phyloP scores from a whole-genome alignment of 2,113 vertebrate genomes.

The Corvus moneduloides region DNA sequence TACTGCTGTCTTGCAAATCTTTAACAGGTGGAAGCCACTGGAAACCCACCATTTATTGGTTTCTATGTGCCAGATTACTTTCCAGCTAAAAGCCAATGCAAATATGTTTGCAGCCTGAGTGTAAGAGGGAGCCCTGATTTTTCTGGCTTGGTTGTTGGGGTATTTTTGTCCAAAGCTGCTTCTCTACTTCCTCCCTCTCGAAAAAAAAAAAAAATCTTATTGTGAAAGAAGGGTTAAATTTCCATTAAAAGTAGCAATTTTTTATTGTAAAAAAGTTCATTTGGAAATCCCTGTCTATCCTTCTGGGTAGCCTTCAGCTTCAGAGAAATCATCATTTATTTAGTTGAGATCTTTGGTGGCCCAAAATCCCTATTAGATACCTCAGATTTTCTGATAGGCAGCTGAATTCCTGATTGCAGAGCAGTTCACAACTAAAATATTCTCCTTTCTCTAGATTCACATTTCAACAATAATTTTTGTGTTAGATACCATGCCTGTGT shows the following conservation, averaged over 20 bases:
- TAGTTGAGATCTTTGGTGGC: not conserved
- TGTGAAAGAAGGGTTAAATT: not conserved
- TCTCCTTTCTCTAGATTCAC: not conserved
- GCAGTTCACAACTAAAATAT: not conserved
- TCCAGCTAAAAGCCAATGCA: not conserved
- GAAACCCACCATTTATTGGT: slow-evolving; percentile 47
- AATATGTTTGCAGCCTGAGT: not conserved
- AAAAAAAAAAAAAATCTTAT: not conserved
- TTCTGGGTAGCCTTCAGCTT: not conserved
- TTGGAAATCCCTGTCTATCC: not conserved
- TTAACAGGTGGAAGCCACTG: slow-evolving; percentile 38
- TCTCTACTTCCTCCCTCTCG: not conserved
- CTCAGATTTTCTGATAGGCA: not conserved
- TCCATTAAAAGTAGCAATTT: not conserved
- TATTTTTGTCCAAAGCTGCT: not conserved
- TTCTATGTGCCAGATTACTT: slow-evolving; percentile 23
- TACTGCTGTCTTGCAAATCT: slow-evolving; percentile 24
- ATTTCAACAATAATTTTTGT: not conserved
- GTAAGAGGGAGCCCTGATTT: not conserved
- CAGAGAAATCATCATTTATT: not conserved
- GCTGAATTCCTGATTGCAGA: not conserved
- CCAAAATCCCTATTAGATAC: not conserved
- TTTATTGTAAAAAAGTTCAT: not conserved
- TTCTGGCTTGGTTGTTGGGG: not conserved
- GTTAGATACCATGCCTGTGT: not conserved